Conservation (phyloP, 2,113 vertebrate species). For the Catharus minimus region DNA sequence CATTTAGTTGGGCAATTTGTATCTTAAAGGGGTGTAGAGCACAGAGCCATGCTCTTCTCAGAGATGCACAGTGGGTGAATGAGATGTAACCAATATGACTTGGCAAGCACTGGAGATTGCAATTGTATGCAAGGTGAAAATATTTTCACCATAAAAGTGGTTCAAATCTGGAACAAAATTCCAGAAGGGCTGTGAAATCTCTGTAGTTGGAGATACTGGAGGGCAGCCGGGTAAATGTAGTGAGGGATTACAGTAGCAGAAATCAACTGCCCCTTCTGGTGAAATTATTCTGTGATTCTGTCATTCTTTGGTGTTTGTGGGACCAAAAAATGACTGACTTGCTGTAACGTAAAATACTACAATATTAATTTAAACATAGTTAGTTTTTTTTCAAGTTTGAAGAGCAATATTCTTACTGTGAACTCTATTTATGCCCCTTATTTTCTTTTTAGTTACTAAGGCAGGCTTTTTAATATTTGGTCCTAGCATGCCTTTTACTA, state of each 20-base stretch:
- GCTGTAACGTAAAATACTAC: not conserved
- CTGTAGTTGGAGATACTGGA: not conserved
- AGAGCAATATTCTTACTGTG: not conserved
- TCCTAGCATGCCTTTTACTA: not conserved
- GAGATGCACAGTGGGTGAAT: not conserved
- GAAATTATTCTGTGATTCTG: not conserved
- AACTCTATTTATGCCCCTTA: not conserved
- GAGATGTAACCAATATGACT: not conserved
- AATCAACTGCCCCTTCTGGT: not conserved
- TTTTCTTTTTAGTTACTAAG: not conserved
- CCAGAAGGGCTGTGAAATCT: not conserved
- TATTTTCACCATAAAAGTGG: fast-evolving
- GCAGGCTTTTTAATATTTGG: not conserved
- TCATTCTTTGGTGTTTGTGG: not conserved
- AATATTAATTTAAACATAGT: not conserved
- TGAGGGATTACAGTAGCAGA: not conserved
- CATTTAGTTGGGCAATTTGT: not conserved
- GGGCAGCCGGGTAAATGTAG: not conserved
- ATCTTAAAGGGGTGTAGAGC: not conserved
- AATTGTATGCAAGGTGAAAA: not conserved
- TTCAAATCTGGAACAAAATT: not conserved
- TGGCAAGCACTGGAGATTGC: not conserved
- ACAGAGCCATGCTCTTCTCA: not conserved
- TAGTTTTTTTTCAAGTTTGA: not conserved
- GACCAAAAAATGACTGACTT: not conserved